Conservation (phyloP, 2,113 vertebrate genomes). For the Tychaedon coryphoeus region DNA sequence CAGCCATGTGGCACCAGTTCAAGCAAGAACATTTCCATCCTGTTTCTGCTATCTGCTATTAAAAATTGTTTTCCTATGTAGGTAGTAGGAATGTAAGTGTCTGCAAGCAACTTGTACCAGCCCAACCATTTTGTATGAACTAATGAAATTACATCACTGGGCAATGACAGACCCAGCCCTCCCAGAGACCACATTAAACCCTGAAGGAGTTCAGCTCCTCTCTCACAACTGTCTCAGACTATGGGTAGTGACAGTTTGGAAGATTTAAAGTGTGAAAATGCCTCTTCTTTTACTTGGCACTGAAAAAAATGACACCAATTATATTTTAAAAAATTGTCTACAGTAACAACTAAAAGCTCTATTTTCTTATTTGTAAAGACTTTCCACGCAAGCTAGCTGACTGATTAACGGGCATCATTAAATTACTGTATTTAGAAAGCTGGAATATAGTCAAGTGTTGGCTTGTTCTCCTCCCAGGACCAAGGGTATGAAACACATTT, state of each 20-base stretch:
- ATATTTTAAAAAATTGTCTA: not conserved
- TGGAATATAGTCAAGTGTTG: not conserved
- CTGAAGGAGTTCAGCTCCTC: not conserved
- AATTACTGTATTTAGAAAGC: constrained; percentile 27
- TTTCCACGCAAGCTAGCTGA: not conserved
- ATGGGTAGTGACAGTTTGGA: constrained; percentile 10
- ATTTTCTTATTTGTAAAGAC: constrained; percentile 40
- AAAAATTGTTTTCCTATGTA: not conserved
- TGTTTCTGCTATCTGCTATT: not conserved
- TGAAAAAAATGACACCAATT: not conserved
- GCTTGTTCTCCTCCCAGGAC: constrained; percentile 2
- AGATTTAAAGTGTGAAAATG: constrained; percentile 37
- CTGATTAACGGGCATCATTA: constrained; percentile 2
- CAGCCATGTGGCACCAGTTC: not conserved
- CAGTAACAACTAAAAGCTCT: not conserved
- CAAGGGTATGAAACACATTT: constrained; percentile 59
- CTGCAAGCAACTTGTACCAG: not conserved
- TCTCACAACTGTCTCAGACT: not conserved
- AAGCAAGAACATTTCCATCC: not conserved
- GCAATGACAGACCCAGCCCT: not conserved
- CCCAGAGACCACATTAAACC: constrained; percentile 1
- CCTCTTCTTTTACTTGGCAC: constrained; percentile 7
- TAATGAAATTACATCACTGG: constrained; percentile 23
- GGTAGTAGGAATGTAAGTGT: not conserved
- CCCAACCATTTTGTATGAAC: not conserved